Base-by-base conservation (phyloP, 2,113 vertebrate genomes). In the Sterrhoptilus dennistouni region DNA sequence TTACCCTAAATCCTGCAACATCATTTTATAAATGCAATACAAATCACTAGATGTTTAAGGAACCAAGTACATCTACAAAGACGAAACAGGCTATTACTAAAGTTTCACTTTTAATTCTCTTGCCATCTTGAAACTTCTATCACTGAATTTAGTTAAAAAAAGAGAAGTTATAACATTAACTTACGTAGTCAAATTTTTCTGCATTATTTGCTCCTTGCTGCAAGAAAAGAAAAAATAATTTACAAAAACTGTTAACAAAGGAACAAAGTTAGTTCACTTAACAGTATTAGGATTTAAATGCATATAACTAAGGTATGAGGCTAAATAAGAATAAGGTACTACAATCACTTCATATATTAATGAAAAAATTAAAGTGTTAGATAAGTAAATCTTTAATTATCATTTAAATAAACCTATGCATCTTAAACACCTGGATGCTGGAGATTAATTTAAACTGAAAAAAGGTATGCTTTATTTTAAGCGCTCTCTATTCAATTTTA, bases 111-210 rank as follows among this genome's bases (percentile, higher is more conserved):
- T 36, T 19, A 50, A n/a, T 53, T 71, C 61, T 12, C 11, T 52
- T 49, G 42, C 35, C 11, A 64, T 14, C 27, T 61, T 27, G 11
- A 80, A 9, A 68, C 5, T 45, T 64, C 13, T 40, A 74, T 2
- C 52, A 56, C 11, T 19, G 19, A 76, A 45, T 64, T 90, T 38
- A 91, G n/a, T 42, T 63, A 1, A 66, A 56, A 56, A 87, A 94
- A 60, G 21, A 27, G 87, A 76, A n/a, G 21, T 29, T 54, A 3
- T 8, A 71, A 49, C 6, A 25, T 88, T 42, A 91, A 99, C 99
- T 99, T 98, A 99, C 99, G 33, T 99, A 99, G 91, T 99, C 99
- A 97, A 99, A 99, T 83, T 99, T 99, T 93, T 99, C 99, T 16
- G 99, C 99, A 35, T 99, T 99, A 97, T 99, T 98, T 83, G 98